Conservation (phyloP, 2,113 vertebrate species). For the Azemiops feae region DNA sequence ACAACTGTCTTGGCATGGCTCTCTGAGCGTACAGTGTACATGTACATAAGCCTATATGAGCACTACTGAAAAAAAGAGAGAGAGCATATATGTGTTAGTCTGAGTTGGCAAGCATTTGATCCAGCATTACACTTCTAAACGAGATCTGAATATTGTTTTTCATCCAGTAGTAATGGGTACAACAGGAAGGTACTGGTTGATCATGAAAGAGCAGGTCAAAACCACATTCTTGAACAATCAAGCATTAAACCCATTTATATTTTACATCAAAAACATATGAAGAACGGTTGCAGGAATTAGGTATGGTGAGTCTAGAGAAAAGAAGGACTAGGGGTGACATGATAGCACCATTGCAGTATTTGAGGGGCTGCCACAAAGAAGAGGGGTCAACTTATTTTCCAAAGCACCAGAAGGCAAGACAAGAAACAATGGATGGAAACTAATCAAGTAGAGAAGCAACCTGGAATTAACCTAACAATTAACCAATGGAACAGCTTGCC, state of each 20-base stretch:
- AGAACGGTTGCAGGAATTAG: neutral
- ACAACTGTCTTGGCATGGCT: neutral
- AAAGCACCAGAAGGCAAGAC: neutral
- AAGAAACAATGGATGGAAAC: neutral
- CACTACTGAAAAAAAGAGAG: neutral
- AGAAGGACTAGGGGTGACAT: neutral
- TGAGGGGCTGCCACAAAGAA: neutral
- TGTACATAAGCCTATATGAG: neutral
- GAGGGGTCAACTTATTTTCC: neutral
- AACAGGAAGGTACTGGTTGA: neutral
- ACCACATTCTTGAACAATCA: neutral
- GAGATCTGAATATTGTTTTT: neutral
- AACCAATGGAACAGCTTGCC: neutral
- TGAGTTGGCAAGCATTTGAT: neutral
- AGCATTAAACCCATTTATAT: neutral
- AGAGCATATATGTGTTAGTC: neutral
- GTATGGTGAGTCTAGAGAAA: neutral
- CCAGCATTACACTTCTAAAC: neutral
- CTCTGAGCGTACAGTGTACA: neutral
- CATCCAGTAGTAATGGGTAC: neutral
- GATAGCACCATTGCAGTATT: neutral
- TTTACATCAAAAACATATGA: neutral
- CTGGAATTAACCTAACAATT: neutral
- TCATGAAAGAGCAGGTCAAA: neutral
- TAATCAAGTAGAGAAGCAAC: neutral